phyloP scores from a whole-genome alignment of 2,113 vertebrate species.

The Scytalopus superciliaris region DNA sequence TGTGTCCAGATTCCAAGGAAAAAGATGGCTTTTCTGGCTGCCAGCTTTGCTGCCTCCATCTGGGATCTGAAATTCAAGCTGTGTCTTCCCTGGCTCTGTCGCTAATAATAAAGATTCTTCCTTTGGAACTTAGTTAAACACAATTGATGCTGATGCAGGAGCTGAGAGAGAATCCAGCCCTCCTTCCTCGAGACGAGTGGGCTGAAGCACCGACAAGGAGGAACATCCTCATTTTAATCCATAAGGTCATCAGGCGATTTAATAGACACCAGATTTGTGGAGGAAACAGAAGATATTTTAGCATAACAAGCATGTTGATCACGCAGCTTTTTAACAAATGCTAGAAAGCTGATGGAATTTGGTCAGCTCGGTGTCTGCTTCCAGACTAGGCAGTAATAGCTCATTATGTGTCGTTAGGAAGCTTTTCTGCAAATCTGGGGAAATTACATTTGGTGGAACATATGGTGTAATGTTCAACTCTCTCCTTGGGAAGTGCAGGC shows the following conservation, averaged over 20 bases:
- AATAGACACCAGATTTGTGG: background rate
- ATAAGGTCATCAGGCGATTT: background rate
- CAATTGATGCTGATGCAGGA: background rate
- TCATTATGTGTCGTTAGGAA: background rate
- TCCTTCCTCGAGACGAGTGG: background rate
- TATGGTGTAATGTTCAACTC: background rate
- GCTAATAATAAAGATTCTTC: conserved; percentile 44
- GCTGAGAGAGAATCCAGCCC: background rate
- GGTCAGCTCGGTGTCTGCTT: background rate
- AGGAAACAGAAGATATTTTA: conserved; percentile 8
- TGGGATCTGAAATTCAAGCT: conserved; percentile 47
- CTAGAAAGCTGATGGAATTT: background rate
- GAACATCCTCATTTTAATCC: background rate
- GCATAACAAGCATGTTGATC: background rate
- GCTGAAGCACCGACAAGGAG: background rate
- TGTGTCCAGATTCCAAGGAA: background rate
- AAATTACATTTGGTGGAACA: conserved; percentile 7
- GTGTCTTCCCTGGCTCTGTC: conserved; percentile 13
- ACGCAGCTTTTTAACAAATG: background rate
- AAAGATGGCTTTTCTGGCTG: background rate
- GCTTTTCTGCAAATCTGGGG: background rate
- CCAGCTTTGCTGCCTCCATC: conserved; percentile 29
- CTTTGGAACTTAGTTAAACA: conserved; percentile 36
- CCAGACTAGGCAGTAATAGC: background rate
- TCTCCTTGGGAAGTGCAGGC: background rate